Base-by-base conservation (phyloP, 2,113 vertebrate species). In the Amphiprion ocellaris region DNA sequence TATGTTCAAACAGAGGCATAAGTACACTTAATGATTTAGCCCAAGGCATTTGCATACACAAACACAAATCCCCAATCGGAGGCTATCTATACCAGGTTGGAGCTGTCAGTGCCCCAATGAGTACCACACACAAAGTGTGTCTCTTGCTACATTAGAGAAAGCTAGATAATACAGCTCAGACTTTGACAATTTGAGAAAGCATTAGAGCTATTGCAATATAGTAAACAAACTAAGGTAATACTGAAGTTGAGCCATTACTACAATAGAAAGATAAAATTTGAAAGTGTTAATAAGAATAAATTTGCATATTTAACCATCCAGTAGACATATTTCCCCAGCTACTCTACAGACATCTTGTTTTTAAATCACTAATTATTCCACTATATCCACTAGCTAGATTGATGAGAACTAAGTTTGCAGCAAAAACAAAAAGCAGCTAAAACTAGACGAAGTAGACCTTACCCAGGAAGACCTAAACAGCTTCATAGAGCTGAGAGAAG, bases 101-200 rank as follows among this genome's bases (percentile, higher is more conserved):
- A 69, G 69, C 72, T 58, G 77, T 80, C 79, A 79, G 28, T 24
- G 7, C 53, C 75, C 60, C 60, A 46, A 68, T 44, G 63, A 52
- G 70, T 55, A 65, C 50, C 28, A 62, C 44, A 33, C 60, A 66
- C 69, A 67, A 41, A 17, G 52, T 49, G 39, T 50, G 69, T 66
- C 44, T 59, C 41, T 37, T 41, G 26, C 30, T 53, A 73, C 17
- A 62, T 61, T 28, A 12, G 24, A 65, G 59, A 63, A 19, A 10
- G 50, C 8, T 44, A 14, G 19, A 62, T 24, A 47, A 23, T 10
- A 52, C 3, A 63, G 41, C 26, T 74, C 23, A 65, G 7, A 74
- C 46, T 11, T 46, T 44, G 10, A 59, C 56, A 53, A 71, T 44
- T 14, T 30, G 28, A 30, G 3, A 30, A 30, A 30, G 5, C 28